Conservation (phyloP, 2,888 invertebrate genomes). For the Campoplex nolae region DNA sequence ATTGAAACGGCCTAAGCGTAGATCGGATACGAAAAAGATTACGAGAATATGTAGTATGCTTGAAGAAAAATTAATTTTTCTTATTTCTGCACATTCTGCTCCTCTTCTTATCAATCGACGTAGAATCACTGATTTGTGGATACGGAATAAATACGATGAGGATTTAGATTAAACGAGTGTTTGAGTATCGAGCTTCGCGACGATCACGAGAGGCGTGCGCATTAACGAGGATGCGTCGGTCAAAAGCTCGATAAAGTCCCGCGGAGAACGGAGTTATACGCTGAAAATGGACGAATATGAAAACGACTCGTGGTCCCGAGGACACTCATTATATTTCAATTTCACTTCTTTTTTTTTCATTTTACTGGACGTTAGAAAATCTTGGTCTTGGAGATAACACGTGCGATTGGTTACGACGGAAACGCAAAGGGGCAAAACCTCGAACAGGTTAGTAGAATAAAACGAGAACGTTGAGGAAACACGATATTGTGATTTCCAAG, state of each 20-base stretch:
- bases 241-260: background rate
- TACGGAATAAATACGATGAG: constrained; percentile 19
- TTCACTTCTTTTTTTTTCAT: background rate
- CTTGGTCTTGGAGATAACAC: constrained; percentile 51
- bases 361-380: constrained; percentile 30
- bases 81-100: background rate
- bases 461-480: background rate
- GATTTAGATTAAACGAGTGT: constrained; percentile 14
- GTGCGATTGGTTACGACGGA: constrained; percentile 8
- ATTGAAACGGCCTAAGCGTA: too few species aligned
- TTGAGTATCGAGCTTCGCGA: constrained; percentile 34
- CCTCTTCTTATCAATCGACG: background rate
- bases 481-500: constrained; percentile 1
- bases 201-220: constrained; percentile 7
- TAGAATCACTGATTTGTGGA: background rate
- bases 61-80: background rate
- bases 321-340: constrained; percentile 27
- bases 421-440: constrained; percentile 34
- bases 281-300: constrained; percentile 18
- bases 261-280: too few species aligned
- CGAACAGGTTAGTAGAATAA: constrained; percentile 28
- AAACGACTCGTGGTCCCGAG: constrained; percentile 46
- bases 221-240: constrained; percentile 12
- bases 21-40: background rate
- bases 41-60: background rate